Evolutionary conservation across 1,140 invertebrate genomes (phyloP).

Genomic region (Magallana gigas): DNA sequence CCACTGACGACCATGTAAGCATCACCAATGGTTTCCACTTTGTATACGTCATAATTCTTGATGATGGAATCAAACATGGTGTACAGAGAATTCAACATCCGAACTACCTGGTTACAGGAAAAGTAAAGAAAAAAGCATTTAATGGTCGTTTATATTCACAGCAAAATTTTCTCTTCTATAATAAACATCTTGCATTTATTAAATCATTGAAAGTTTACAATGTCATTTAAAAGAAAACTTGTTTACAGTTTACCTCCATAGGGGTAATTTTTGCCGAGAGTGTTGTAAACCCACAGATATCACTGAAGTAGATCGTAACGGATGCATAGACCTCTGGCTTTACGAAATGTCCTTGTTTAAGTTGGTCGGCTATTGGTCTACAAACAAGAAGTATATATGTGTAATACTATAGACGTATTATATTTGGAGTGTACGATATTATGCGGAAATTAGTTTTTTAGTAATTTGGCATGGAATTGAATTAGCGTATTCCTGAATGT

Average conservation of each 20-base stretch:
- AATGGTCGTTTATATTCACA: not conserved
- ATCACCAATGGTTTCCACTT: slow-evolving; percentile 74
- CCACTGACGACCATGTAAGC: slow-evolving; percentile 82
- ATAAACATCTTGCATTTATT: too few species aligned
- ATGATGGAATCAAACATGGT: slow-evolving; percentile 76
- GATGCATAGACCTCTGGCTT: slow-evolving; percentile 75
- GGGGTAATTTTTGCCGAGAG: slow-evolving; percentile 87
- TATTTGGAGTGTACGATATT: too few species aligned
- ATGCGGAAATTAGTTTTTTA: too few species aligned
- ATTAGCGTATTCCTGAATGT: too few species aligned
- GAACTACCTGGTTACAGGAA: slow-evolving; percentile 80
- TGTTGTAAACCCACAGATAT: slow-evolving; percentile 80
- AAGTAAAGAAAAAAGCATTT: not conserved
- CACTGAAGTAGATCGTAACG: slow-evolving; percentile 79
- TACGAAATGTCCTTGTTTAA: slow-evolving; percentile 90
- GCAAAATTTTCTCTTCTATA: not conserved
- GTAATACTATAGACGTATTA: too few species aligned
- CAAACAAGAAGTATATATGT: slow-evolving; percentile 34
- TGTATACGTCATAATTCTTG: slow-evolving; percentile 76
- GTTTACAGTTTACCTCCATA: slow-evolving; percentile 82
- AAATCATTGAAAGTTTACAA: not conserved
- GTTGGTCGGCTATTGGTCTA: slow-evolving; percentile 94
- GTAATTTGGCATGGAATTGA: too few species aligned
- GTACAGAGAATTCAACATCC: slow-evolving; percentile 75
- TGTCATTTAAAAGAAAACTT: not conserved